These are phyloP conservation scores for Cenopis cana DNA, from an alignment of 2,888 invertebrate species.

Conservation along the genomic window DNA sequence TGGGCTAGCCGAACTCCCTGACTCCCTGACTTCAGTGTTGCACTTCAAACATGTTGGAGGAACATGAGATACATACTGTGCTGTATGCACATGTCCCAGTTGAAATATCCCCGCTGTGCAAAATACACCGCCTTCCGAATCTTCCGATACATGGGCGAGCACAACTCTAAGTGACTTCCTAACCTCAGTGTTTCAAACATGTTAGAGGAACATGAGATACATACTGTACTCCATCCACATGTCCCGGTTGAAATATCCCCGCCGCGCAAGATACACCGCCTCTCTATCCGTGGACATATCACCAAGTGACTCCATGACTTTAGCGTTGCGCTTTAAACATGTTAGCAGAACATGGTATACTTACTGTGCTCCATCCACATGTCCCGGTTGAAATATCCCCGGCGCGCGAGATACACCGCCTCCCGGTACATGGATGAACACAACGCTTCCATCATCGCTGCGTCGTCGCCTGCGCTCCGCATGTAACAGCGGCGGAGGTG, in stretches of 20 bases:
- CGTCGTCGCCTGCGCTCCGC: conserved; percentile 46
- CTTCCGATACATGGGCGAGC: too few species aligned
- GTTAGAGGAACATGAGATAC: not conserved
- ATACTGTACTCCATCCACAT: conserved; percentile 55
- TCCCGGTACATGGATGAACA: conserved; percentile 57
- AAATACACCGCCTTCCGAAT: too few species aligned
- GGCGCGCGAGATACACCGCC: conserved; percentile 54
- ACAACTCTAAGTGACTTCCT: too few species aligned
- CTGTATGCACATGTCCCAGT: too few species aligned
- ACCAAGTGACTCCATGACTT: not conserved
- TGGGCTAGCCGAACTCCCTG: conserved; percentile 49
- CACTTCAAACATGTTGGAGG: too few species aligned
- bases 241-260: conserved; percentile 54
- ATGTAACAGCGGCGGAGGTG: conserved; percentile 51
- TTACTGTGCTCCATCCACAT: conserved; percentile 50
- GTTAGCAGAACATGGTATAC: too few species aligned
- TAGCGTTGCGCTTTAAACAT: too few species aligned
- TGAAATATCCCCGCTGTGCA: too few species aligned
- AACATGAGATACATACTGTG: too few species aligned
- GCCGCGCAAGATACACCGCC: conserved; percentile 53
- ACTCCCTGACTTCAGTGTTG: too few species aligned
- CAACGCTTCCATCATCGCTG: conserved; percentile 47
- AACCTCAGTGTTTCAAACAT: too few species aligned
- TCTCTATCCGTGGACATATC: conserved; percentile 57
- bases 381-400: conserved; percentile 54